Evolutionary conservation across 2,797 vertebrate genomes (phyloP).

Genomic region (Gobio occitaniae): DNA sequence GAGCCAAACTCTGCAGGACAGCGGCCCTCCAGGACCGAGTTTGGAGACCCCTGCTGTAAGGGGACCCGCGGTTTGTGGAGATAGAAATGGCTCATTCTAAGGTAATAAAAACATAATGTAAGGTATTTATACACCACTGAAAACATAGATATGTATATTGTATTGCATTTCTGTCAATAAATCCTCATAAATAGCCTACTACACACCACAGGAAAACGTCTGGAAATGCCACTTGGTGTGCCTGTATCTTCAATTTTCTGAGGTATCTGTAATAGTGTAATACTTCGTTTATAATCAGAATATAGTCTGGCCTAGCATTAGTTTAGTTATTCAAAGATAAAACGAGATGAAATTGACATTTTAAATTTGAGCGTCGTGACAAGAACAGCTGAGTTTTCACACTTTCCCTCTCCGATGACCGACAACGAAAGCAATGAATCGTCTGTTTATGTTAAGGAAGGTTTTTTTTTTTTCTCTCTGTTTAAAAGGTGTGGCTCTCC

Average conservation of each 20-base stretch:
- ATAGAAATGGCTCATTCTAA: too few species aligned
- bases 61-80: too few species aligned
- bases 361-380: not conserved
- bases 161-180: too few species aligned
- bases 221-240: not conserved
- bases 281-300: not conserved
- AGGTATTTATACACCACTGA: too few species aligned
- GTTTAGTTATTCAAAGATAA: not conserved
- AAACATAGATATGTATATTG: too few species aligned
- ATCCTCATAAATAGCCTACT: too few species aligned
- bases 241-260: not conserved
- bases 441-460: not conserved
- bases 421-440: not conserved
- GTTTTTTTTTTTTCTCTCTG: not conserved
- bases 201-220: not conserved
- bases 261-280: not conserved
- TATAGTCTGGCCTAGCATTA: not conserved
- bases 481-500: not conserved
- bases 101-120: too few species aligned
- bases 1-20: too few species aligned
- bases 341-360: not conserved
- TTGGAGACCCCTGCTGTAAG: too few species aligned
- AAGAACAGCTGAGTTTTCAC: not conserved
- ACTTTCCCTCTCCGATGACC: not conserved
- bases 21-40: too few species aligned